Evolutionary conservation across 2,797 vertebrate species (phyloP).

Genomic region (Coreius guichenoti): DNA sequence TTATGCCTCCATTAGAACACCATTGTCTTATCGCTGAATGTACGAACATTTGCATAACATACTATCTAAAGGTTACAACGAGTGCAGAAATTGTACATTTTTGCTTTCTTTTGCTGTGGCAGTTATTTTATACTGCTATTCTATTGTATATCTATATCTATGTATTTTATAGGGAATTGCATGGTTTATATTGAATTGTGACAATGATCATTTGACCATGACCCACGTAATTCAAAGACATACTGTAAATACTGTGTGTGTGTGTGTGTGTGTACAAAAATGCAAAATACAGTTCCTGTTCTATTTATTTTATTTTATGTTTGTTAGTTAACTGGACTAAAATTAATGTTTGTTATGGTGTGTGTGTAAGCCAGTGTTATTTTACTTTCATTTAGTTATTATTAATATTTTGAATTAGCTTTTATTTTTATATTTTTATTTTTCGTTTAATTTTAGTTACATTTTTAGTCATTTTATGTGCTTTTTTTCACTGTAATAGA

Average conservation of each 20-base stretch:
- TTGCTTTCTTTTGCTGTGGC: background rate
- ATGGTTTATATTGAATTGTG: background rate
- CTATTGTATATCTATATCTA: background rate
- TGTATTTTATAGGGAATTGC: background rate
- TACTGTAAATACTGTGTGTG: too few species aligned
- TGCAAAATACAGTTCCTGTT: background rate
- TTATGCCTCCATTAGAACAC: conserved; percentile 43
- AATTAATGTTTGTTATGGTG: background rate
- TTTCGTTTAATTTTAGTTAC: too few species aligned
- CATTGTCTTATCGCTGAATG: conserved; percentile 41
- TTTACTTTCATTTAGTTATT: background rate
- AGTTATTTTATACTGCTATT: background rate
- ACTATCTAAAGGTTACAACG: conserved; percentile 20
- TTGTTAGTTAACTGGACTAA: too few species aligned
- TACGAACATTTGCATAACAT: conserved; percentile 42
- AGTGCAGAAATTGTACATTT: conserved; percentile 31
- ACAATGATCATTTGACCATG: background rate
- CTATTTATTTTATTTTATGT: too few species aligned
- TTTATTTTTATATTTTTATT: too few species aligned
- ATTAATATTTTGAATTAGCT: too few species aligned
- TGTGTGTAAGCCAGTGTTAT: background rate
- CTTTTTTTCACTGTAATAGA: background rate
- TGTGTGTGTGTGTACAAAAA: too few species aligned
- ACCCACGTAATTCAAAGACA: background rate
- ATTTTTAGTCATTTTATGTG: background rate